Evolutionary conservation across 2,888 invertebrate species (phyloP).

Genomic region (Cheilosia variabilis): DNA sequence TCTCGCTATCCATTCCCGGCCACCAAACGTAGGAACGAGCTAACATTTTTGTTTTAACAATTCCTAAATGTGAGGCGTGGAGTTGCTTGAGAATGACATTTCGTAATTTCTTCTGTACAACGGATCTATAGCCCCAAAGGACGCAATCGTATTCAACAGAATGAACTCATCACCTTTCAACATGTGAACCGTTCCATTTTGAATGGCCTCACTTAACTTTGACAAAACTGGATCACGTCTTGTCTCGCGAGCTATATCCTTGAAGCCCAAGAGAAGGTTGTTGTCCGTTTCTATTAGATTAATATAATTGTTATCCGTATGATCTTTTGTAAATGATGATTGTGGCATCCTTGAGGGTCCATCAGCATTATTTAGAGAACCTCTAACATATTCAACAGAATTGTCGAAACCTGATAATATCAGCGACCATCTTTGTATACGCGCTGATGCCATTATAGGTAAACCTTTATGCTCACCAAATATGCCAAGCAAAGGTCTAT

Average conservation of each 20-base stretch:
- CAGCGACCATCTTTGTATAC: slow-evolving; percentile 40
- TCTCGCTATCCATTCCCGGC: slow-evolving; percentile 60
- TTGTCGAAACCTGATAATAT: slow-evolving; percentile 38
- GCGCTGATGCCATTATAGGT: slow-evolving; percentile 57
- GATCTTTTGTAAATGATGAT: too few relatives aligned
- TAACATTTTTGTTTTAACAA: slow-evolving; percentile 66
- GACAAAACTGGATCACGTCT: slow-evolving; percentile 44
- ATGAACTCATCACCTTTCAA: slow-evolving; percentile 35
- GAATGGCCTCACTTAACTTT: slow-evolving; percentile 45
- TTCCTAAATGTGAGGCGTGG: slow-evolving; percentile 70
- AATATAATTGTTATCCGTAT: too few relatives aligned
- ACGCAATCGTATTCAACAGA: slow-evolving; percentile 47
- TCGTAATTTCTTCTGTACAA: slow-evolving; percentile 55
- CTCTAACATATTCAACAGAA: slow-evolving; percentile 25
- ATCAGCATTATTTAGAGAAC: neutral
- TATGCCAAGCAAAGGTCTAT: slow-evolving; percentile 62
- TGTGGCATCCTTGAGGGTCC: too few relatives aligned
- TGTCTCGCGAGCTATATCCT: slow-evolving; percentile 49
- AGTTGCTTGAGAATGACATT: slow-evolving; percentile 45
- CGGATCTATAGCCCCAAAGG: too few relatives aligned
- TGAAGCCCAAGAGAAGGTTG: slow-evolving; percentile 32
- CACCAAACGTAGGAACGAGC: slow-evolving; percentile 66
- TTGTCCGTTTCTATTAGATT: too few relatives aligned
- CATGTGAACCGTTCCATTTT: slow-evolving; percentile 40
- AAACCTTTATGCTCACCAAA: slow-evolving; percentile 65